Conservation (phyloP, 2,113 vertebrate genomes). For the Boulengeromyrus knoepffleri region DNA sequence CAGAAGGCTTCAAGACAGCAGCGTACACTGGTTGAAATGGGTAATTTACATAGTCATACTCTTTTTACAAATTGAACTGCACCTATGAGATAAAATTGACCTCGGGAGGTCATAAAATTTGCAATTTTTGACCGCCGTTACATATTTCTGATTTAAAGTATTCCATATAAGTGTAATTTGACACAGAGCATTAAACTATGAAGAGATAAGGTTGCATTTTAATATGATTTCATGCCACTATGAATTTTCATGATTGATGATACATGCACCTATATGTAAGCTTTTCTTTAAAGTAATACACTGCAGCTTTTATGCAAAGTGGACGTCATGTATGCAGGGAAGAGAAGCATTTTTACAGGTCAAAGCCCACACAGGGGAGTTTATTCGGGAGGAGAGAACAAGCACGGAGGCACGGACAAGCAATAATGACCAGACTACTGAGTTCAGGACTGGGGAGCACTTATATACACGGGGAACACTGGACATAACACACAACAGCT, state of each 20-base stretch:
- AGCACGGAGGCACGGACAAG: too few relatives aligned
- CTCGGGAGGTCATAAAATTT: not conserved
- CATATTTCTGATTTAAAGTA: not conserved
- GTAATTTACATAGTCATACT: not conserved
- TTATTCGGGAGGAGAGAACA: too few relatives aligned
- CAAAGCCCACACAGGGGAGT: too few relatives aligned
- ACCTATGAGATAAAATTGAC: not conserved
- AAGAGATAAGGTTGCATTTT: not conserved
- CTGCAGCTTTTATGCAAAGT: not conserved
- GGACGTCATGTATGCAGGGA: not conserved
- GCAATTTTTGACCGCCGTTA: not conserved
- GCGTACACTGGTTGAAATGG: not conserved
- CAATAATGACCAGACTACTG: too few relatives aligned
- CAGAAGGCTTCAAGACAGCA: not conserved
- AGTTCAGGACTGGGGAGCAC: too few relatives aligned
- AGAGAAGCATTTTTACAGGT: not conserved
- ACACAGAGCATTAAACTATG: not conserved
- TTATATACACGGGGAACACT: too few relatives aligned
- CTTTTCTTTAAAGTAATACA: not conserved
- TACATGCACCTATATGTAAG: not conserved
- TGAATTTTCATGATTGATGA: not conserved
- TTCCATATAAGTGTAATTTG: not conserved
- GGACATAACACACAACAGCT: too few relatives aligned
- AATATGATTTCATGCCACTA: not conserved
- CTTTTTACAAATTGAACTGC: not conserved